A percentile compares a stretch with the other conserved stretches of the same genome.
Evolutionary conservation across 2,797 vertebrate species (phyloP).

Genomic region (Triplophysa yarkandensis): DNA sequence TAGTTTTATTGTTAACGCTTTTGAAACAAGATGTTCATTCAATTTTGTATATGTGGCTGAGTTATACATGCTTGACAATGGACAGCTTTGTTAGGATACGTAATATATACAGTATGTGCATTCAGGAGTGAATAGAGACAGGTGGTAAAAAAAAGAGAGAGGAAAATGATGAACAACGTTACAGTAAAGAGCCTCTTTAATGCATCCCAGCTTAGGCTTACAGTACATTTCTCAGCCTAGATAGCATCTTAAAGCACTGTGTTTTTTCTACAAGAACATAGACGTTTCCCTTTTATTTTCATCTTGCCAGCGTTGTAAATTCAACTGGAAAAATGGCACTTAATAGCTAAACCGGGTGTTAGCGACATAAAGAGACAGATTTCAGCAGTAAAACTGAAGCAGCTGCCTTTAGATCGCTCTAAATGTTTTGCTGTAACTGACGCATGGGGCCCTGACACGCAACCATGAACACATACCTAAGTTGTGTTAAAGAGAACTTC

Average conservation of each 20-base stretch:
- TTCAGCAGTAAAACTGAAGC: constrained; percentile 43
- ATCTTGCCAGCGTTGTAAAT: constrained; percentile 27
- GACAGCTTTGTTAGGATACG: constrained; percentile 30
- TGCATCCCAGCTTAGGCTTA: constrained; percentile 43
- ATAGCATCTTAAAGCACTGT: constrained; percentile 43
- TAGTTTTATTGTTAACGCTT: not conserved
- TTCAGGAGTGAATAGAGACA: constrained; percentile 6
- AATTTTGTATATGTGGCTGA: constrained; percentile 28
- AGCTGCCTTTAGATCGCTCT: constrained; percentile 49
- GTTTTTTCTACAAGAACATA: constrained; percentile 29
- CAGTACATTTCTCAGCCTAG: constrained; percentile 38
- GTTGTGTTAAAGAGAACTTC: not conserved
- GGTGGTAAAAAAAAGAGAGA: not conserved
- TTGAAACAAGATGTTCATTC: constrained; percentile 33
- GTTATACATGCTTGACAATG: constrained; percentile 38
- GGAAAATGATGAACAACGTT: constrained; percentile 45
- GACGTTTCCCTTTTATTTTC: constrained; percentile 30
- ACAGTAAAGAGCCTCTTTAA: constrained; percentile 33
- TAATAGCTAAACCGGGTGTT: constrained; percentile 37
- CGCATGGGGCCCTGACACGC: constrained; percentile 27
- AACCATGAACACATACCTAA: constrained; percentile 35
- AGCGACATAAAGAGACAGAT: constrained; percentile 38
- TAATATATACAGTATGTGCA: constrained; percentile 11
- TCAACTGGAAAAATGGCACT: constrained; percentile 30
- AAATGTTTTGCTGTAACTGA: constrained; percentile 42